Conservation (phyloP, 2,113 vertebrate genomes). For the Anhinga rufa region DNA sequence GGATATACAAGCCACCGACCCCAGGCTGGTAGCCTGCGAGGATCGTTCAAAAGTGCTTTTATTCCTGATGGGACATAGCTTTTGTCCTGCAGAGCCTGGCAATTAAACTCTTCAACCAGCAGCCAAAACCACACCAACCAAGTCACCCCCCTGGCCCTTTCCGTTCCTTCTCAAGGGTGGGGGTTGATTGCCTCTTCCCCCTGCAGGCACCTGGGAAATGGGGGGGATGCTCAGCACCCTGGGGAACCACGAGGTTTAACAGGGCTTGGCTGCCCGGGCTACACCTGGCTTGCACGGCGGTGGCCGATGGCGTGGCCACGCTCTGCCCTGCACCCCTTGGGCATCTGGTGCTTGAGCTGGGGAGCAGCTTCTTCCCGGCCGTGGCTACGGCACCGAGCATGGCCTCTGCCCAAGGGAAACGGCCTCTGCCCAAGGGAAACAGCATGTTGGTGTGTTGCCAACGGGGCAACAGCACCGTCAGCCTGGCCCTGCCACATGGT, state of each 20-base stretch:
- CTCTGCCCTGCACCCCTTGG: neutral
- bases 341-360: neutral
- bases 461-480: fast-evolving
- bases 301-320: fast-evolving
- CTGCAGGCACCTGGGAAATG: neutral
- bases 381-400: fast-evolving
- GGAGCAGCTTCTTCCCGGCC: neutral
- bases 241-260: neutral
- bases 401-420: neutral
- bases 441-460: neutral
- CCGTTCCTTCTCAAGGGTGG: neutral
- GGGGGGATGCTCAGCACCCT: neutral
- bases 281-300: neutral
- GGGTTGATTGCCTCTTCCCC: neutral
- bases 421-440: neutral
- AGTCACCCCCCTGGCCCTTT: neutral
- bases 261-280: neutral
- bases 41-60: neutral
- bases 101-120: neutral
- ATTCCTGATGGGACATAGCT: neutral
- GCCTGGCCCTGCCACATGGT: neutral
- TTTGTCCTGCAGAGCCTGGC: neutral
- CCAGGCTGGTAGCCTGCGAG: neutral
- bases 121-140: neutral
- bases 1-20: neutral